phyloP scores from a whole-genome alignment of 2,888 invertebrate species.

The Oithona nana region DNA sequence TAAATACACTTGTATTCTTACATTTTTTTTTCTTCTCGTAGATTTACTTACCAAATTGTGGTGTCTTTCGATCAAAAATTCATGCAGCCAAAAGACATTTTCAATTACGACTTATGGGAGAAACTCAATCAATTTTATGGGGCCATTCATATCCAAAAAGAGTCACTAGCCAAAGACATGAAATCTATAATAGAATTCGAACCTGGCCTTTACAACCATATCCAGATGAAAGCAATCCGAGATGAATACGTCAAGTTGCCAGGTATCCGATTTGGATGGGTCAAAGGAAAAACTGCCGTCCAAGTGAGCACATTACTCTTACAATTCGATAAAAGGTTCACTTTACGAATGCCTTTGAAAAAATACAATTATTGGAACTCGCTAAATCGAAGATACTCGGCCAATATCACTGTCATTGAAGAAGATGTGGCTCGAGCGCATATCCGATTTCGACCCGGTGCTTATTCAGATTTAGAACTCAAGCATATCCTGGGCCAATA shows the following conservation, averaged over 20 bases:
- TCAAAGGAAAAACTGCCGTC: slow-evolving; percentile 6
- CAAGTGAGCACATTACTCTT: slow-evolving; percentile 5
- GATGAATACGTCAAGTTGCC: slow-evolving; percentile 11
- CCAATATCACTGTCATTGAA: slow-evolving; percentile 9
- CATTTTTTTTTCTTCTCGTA: neutral
- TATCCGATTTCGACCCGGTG: slow-evolving; percentile 4
- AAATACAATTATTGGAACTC: slow-evolving; percentile 5
- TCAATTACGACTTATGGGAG: neutral
- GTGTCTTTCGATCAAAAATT: neutral
- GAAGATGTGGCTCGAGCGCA: neutral
- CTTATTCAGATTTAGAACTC: slow-evolving; percentile 2
- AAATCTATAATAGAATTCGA: slow-evolving; percentile 12
- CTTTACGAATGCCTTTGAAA: neutral
- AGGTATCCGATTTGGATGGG: slow-evolving; percentile 14
- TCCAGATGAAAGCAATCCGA: slow-evolving; percentile 14
- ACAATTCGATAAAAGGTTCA: neutral
- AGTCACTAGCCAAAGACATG: neutral
- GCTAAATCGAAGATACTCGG: slow-evolving; percentile 5
- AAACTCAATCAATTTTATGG: slow-evolving; percentile 10
- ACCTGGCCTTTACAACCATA: slow-evolving; percentile 5
- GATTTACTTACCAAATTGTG: slow-evolving; percentile 12
- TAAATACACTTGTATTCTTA: too few relatives aligned
- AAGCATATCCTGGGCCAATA: slow-evolving; percentile 10
- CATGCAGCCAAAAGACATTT: neutral
- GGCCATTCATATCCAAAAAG: neutral